phyloP scores from a whole-genome alignment of 1,140 invertebrate species.

The Lepidurus arcticus region DNA sequence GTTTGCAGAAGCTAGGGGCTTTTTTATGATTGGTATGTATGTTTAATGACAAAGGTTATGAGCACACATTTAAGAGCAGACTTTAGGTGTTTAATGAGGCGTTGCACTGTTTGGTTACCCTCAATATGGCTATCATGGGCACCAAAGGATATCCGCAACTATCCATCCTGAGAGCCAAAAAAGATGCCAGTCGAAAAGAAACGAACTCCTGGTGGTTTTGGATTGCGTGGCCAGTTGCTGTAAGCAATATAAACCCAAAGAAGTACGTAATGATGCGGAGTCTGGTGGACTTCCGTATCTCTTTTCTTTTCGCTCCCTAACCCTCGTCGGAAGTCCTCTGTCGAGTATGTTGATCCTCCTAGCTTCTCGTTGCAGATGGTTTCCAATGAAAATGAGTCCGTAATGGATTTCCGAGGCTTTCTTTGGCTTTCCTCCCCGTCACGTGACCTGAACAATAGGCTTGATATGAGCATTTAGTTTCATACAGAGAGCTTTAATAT shows the following conservation, averaged over 20 bases:
- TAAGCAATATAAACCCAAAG: not conserved
- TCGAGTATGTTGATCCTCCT: constrained; percentile 13
- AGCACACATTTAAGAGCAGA: not conserved
- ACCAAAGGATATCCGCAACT: not conserved
- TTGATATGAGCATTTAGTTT: constrained; percentile 8
- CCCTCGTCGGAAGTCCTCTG: constrained; percentile 2
- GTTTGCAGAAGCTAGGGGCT: no score
- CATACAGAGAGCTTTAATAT: constrained; percentile 4
- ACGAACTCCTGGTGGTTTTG: constrained; percentile 6
- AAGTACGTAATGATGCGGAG: constrained; percentile 2
- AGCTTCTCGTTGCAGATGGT: constrained; percentile 9
- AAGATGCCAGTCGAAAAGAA: not conserved
- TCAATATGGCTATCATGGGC: not conserved
- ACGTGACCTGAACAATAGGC: not conserved
- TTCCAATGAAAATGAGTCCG: constrained; percentile 18
- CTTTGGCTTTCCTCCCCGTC: not conserved
- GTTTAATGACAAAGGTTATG: no score
- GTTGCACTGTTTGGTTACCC: not conserved
- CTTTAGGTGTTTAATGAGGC: constrained; percentile 3
- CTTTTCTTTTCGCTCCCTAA: constrained; percentile 1
- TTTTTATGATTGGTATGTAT: no score
- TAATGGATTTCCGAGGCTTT: constrained; percentile 21
- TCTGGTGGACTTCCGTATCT: not conserved
- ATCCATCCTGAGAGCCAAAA: not conserved
- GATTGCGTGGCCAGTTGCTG: not conserved